Evolutionary conservation across 2,888 invertebrate species (phyloP).

Genomic region (Stenchaetothrips biformis): DNA sequence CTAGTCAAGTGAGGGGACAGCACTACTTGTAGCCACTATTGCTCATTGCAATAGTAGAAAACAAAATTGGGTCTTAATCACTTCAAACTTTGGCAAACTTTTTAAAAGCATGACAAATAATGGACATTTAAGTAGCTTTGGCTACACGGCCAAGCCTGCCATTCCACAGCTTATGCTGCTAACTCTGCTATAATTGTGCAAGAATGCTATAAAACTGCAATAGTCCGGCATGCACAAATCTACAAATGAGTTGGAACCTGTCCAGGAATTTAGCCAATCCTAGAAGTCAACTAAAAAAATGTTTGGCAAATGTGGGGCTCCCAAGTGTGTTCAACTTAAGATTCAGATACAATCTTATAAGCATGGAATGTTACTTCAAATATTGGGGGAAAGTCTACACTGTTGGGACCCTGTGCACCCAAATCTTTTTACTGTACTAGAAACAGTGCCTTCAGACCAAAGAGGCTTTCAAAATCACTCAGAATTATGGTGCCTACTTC

Average conservation of each 20-base stretch:
- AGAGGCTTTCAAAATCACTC: background rate
- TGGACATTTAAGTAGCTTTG: background rate
- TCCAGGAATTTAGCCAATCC: too few relatives aligned
- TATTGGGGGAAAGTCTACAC: too few relatives aligned
- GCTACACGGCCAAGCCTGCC: background rate
- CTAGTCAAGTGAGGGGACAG: background rate
- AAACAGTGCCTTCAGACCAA: too few relatives aligned
- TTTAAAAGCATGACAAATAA: slow-evolving; percentile 16
- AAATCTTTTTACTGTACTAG: too few relatives aligned
- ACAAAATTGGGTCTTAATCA: background rate
- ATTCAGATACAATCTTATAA: too few relatives aligned
- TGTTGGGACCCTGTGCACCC: too few relatives aligned
- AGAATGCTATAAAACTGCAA: background rate
- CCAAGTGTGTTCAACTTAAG: too few relatives aligned
- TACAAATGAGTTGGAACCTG: too few relatives aligned
- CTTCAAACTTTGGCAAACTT: background rate
- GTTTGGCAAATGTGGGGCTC: too few relatives aligned
- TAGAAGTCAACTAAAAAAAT: too few relatives aligned
- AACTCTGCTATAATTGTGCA: background rate
- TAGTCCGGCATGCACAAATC: slow-evolving; percentile 17
- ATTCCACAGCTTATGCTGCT: slow-evolving; percentile 13
- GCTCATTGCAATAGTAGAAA: background rate
- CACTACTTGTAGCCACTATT: background rate
- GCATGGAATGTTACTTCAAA: too few relatives aligned
- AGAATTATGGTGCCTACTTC: slow-evolving; percentile 6